Evolutionary conservation across 2,888 invertebrate genomes (phyloP).

Genomic region (Polydesmus complanatus): DNA sequence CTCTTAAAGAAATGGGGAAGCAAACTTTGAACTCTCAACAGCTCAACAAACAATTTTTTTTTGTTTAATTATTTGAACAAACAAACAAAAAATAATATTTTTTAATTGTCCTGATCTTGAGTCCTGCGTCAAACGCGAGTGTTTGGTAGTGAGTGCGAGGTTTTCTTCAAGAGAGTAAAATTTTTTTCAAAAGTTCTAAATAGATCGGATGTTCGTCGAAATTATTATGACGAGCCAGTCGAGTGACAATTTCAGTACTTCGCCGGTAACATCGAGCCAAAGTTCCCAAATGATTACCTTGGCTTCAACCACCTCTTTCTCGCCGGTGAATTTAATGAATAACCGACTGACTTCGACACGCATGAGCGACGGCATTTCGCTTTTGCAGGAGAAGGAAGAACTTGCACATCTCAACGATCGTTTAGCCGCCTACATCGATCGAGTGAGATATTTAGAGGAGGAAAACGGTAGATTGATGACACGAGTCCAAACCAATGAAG

Average conservation of each 20-base stretch:
- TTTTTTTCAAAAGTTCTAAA: too few species aligned
- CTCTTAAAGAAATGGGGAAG: too few species aligned
- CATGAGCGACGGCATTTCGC: constrained; percentile 75
- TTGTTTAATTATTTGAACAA: too few species aligned
- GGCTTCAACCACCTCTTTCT: constrained; percentile 7
- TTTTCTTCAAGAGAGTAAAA: too few species aligned
- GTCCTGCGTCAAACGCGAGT: too few species aligned
- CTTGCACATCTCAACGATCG: constrained; percentile 90
- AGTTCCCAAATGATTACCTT: constrained; percentile 16
- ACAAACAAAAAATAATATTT: too few species aligned
- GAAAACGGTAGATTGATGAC: constrained; percentile 76
- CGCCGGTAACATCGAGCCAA: constrained; percentile 19
- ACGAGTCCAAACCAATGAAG: constrained; percentile 58
- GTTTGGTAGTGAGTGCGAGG: too few species aligned
- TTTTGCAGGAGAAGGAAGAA: constrained; percentile 87
- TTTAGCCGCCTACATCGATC: constrained; percentile 89
- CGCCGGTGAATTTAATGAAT: constrained; percentile 12
- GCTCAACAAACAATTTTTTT: too few species aligned
- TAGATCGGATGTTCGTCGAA: too few species aligned
- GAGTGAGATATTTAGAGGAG: constrained; percentile 75
- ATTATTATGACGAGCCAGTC: neutral
- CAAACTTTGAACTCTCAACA: too few species aligned
- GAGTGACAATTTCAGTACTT: neutral
- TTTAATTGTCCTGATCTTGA: too few species aligned
- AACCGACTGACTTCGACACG: constrained; percentile 46